These are phyloP conservation scores for Trinorchestia longiramus DNA, from an alignment of 1,140 invertebrate genomes.

Conservation along the genomic window DNA sequence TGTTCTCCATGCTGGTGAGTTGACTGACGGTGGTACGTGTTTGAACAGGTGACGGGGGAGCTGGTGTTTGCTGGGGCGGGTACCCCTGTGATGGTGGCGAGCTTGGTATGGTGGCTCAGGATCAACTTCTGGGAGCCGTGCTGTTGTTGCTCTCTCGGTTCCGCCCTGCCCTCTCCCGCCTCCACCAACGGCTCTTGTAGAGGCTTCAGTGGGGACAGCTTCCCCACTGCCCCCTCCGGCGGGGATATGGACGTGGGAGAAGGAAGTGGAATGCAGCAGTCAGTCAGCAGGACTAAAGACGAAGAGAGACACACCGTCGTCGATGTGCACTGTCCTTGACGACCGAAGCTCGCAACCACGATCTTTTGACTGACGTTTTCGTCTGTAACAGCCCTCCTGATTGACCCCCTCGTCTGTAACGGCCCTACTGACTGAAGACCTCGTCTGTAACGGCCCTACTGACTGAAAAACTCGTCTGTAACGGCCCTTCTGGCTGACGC, in stretches of 20 bases:
- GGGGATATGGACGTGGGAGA: neutral
- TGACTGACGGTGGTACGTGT: too few species aligned
- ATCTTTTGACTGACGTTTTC: neutral
- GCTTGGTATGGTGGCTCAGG: conserved; percentile 36
- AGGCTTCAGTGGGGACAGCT: neutral
- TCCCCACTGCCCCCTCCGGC: neutral
- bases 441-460: neutral
- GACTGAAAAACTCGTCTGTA: neutral
- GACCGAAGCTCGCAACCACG: neutral
- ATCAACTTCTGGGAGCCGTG: conserved; percentile 9
- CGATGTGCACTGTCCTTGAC: conserved; percentile 15
- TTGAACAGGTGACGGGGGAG: conserved; percentile 60
- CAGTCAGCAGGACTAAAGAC: neutral
- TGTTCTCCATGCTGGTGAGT: too few species aligned
- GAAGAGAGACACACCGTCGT: neutral
- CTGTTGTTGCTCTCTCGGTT: conserved; percentile 23
- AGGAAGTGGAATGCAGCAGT: neutral
- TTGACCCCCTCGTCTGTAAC: too few species aligned
- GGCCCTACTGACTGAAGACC: neutral
- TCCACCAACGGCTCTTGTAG: neutral
- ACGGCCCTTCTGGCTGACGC: too few species aligned
- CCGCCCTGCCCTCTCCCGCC: neutral
- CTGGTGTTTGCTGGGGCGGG: conserved; percentile 58
- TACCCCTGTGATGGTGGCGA: conserved; percentile 59
- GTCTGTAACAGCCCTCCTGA: too few species aligned